Base-by-base conservation (phyloP, 1,140 invertebrate genomes). In the Conus ventricosus region DNA sequence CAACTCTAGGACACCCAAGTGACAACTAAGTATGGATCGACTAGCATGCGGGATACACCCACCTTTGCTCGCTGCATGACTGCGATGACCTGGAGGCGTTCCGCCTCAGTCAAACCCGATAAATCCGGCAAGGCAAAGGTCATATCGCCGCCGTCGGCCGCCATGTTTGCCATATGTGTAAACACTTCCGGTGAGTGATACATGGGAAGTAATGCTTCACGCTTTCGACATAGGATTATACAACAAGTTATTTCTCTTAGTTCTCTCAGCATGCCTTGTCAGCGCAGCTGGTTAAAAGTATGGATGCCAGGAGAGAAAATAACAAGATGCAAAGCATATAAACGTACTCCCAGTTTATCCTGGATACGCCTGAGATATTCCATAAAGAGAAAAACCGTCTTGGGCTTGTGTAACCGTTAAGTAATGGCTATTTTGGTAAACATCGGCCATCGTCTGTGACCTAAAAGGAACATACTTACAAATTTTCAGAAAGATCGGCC, bases 41-140 rank as follows among this genome's bases (percentile, higher is more conserved):
- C 7, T 71, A 39, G n/a, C n/a, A 15, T 15, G 11, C 67, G n/a
- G 39, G 71, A 85, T 55, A 75, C 84, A 82, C 88, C 82, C 85
- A 94, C 93, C 92, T 94, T 92, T 23, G 93, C 93, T 82, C 92
- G 71, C 83, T 93, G 91, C 93, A 94, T 93, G 4, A 94, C 94
- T 80, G 93, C 93, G 55, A 93, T 92, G 17, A 94, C 92, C 88
- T 94, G 93, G 53, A 92, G 85, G 78, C 91, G 86, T 90, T 94
- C 94, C 23, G 92, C 90, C 86, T 94, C 93, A 71, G 93, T 91
- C 51, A 94, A 91, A 55, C 90, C 89, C 84, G 93, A 92, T 88
- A 94, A 92, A 91, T 92, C 92, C 57, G 92, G 92, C 81, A 94
- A 90, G 88, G 89, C 92, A 92, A 92, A 93, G 90, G 90, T 91